A percentile compares a stretch with the other conserved stretches of the same genome.
Conservation (phyloP, 2,888 invertebrate genomes). For the Spicauda simplicius region DNA sequence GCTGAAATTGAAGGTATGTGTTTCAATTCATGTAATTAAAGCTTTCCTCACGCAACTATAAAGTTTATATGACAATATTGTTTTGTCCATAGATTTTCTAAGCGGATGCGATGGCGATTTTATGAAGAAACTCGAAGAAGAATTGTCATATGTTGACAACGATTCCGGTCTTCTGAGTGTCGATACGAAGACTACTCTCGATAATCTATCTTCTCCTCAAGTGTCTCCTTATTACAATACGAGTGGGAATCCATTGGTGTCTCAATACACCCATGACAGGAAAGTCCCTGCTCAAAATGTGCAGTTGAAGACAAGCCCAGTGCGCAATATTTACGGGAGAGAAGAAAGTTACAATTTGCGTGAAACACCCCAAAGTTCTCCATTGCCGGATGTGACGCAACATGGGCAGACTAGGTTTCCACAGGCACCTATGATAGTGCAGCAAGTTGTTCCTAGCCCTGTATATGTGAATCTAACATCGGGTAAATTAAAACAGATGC, state of each 20-base stretch:
- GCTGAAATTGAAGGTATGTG: constrained; percentile 88
- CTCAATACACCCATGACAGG: constrained; percentile 65
- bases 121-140: constrained; percentile 81
- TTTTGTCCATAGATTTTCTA: constrained; percentile 82
- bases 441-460: constrained; percentile 74
- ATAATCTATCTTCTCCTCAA: constrained; percentile 60
- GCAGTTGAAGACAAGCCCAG: constrained; percentile 60
- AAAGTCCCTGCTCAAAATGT: constrained; percentile 53
- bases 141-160: constrained; percentile 66
- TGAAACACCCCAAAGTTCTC: constrained; percentile 52
- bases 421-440: constrained; percentile 70
- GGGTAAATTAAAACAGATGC: constrained; percentile 61
- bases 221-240: constrained; percentile 62
- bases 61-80: not conserved
- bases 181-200: constrained; percentile 61
- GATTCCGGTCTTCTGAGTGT: constrained; percentile 62
- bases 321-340: constrained; percentile 60
- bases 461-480: constrained; percentile 72
- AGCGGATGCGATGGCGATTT: constrained; percentile 88
- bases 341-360: constrained; percentile 66
- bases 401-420: constrained; percentile 56
- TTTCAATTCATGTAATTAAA: constrained; percentile 5
- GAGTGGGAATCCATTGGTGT: constrained; percentile 70
- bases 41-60: not conserved
- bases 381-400: constrained; percentile 65